Evolutionary conservation across 2,113 vertebrate genomes (phyloP).

Genomic region (Lagenorhynchus albirostris): DNA sequence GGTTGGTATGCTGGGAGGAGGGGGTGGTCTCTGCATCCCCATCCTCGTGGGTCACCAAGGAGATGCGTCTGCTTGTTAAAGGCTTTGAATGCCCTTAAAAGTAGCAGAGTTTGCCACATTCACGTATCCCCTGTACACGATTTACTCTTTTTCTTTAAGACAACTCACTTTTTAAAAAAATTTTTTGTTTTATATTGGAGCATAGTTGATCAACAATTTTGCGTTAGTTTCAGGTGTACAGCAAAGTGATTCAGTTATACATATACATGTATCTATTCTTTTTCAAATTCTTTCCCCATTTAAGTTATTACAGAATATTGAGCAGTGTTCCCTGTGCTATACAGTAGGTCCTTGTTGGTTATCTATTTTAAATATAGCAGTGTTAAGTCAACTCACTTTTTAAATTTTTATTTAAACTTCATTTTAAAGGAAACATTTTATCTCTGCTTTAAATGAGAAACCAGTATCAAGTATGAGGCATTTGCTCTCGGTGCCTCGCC

Average conservation of each 20-base stretch:
- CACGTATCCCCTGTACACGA: neutral
- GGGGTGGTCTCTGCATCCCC: neutral
- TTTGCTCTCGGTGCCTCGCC: neutral
- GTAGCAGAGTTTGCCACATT: neutral
- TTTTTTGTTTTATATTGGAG: too few relatives aligned
- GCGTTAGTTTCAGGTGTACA: too few relatives aligned
- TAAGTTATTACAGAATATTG: too few relatives aligned
- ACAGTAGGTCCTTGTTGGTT: too few relatives aligned
- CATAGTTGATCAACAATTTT: too few relatives aligned
- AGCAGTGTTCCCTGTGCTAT: too few relatives aligned
- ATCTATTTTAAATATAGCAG: too few relatives aligned
- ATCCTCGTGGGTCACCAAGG: neutral
- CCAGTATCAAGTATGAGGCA: neutral
- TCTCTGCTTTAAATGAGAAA: neutral
- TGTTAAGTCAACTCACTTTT: neutral
- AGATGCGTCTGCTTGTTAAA: neutral
- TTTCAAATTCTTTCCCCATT: too few relatives aligned
- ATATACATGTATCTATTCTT: too few relatives aligned
- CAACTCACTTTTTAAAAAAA: neutral
- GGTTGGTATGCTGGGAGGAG: neutral
- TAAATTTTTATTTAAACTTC: neutral
- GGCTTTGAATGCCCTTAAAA: neutral
- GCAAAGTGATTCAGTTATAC: too few relatives aligned
- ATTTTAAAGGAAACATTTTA: neutral
- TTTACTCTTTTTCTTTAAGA: neutral